These are phyloP conservation scores for Lontra canadensis DNA, from an alignment of 2,113 vertebrate genomes.

Conservation along the genomic window DNA sequence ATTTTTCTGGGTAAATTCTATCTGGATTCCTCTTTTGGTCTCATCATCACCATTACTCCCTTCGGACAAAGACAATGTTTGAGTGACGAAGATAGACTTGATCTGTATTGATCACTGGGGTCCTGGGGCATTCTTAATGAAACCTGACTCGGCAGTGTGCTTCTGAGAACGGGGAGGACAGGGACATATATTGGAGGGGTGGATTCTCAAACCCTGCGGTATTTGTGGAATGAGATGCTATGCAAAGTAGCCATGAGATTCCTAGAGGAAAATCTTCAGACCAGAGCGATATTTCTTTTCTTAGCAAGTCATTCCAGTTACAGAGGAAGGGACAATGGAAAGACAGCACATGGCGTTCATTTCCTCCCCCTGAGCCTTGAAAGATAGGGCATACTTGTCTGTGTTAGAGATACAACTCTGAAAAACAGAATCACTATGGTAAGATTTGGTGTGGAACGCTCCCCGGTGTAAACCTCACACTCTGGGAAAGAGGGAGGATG, in stretches of 20 bases:
- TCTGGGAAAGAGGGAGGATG: not conserved
- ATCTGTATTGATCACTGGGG: too few relatives aligned
- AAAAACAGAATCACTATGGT: not conserved
- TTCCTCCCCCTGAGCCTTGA: not conserved
- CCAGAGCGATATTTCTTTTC: not conserved
- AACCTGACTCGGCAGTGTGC: fast-evolving
- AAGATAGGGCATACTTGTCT: not conserved
- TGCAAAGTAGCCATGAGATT: not conserved
- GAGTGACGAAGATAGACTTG: not conserved
- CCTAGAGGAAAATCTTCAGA: too few relatives aligned
- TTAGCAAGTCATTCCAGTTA: too few relatives aligned
- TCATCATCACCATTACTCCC: not conserved
- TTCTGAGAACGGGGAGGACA: fast-evolving
- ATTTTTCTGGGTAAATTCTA: not conserved
- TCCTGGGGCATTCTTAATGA: not conserved
- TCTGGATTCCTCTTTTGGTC: not conserved
- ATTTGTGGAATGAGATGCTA: not conserved
- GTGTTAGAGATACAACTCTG: not conserved
- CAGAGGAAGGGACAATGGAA: not conserved
- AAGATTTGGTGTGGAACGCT: not conserved
- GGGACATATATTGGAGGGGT: fast-evolving
- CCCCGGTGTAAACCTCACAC: not conserved
- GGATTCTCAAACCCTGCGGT: too few relatives aligned
- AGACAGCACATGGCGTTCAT: fast-evolving
- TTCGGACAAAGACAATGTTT: not conserved